Percentiles rank a stretch among this genome's conserved stretches.
Evolutionary conservation across 2,888 invertebrate species (phyloP).

Genomic region (Apamea anceps): DNA sequence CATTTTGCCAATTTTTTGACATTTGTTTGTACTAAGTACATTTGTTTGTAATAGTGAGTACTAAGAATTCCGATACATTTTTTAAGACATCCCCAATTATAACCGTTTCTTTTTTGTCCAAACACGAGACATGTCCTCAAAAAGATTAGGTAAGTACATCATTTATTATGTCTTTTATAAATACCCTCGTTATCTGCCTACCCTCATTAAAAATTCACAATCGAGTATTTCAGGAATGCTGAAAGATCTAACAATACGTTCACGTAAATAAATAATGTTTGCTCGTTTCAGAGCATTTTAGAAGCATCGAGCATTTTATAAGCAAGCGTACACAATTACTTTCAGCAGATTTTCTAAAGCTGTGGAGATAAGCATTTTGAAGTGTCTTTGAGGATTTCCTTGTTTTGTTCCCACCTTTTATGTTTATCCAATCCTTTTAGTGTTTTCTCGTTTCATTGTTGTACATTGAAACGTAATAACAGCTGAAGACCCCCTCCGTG

Average conservation of each 20-base stretch:
- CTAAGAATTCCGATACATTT: slow-evolving; percentile 11
- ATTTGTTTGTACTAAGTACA: too few relatives aligned
- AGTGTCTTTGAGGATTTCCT: slow-evolving; percentile 32
- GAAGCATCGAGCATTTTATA: slow-evolving; percentile 52
- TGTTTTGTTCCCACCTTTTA: slow-evolving; percentile 27
- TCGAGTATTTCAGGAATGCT: slow-evolving; percentile 29
- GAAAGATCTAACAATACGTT: slow-evolving; percentile 42
- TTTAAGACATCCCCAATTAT: slow-evolving; percentile 45
- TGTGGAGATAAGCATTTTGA: slow-evolving; percentile 35
- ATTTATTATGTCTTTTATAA: not conserved
- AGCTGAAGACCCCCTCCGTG: too few relatives aligned
- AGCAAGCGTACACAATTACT: slow-evolving; percentile 44
- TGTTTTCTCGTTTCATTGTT: slow-evolving; percentile 18
- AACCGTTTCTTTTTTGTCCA: slow-evolving; percentile 14
- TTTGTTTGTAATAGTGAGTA: not conserved
- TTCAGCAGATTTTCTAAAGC: slow-evolving; percentile 49
- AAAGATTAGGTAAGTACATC: slow-evolving; percentile 19
- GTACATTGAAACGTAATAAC: not conserved
- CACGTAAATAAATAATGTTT: slow-evolving; percentile 58
- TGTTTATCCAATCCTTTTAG: slow-evolving; percentile 17
- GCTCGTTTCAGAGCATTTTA: slow-evolving; percentile 35
- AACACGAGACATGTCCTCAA: slow-evolving; percentile 8
- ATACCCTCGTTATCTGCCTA: not conserved
- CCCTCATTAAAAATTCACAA: slow-evolving; percentile 51
- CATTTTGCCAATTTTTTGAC: too few relatives aligned